These are phyloP conservation scores for Drosophila sechellia DNA, from an alignment of 1,140 invertebrate species.

Conservation along the genomic window DNA sequence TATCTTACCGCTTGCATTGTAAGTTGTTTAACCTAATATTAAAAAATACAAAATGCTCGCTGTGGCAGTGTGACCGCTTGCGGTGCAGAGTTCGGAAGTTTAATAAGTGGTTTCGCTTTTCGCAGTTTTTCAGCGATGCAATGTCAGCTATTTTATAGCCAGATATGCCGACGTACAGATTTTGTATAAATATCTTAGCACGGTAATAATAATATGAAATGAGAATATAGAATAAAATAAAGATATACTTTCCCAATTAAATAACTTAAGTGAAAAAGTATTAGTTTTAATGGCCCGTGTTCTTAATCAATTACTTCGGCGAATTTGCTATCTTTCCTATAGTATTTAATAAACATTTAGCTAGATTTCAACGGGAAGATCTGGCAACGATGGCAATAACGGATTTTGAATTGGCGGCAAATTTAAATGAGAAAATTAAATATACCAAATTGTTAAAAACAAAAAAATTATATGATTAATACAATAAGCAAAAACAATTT, in stretches of 20 bases:
- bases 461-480: too few relatives aligned
- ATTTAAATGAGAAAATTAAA: not conserved
- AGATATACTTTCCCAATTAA: not conserved
- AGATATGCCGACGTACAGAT: not conserved
- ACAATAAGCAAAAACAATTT: too few relatives aligned
- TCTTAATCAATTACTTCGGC: too few relatives aligned
- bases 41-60: constrained; percentile 1
- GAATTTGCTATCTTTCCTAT: too few relatives aligned
- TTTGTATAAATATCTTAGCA: not conserved
- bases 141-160: not conserved
- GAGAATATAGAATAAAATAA: not conserved
- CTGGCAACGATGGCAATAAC: not conserved
- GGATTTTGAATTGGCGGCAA: not conserved
- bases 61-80: not conserved
- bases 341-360: not conserved
- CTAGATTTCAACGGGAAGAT: too few relatives aligned
- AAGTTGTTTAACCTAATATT: constrained; percentile 3
- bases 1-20: constrained; percentile 15
- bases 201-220: too few relatives aligned
- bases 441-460: too few relatives aligned
- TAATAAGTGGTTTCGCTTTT: not conserved
- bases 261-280: too few relatives aligned
- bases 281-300: too few relatives aligned
- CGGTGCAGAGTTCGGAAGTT: not conserved
- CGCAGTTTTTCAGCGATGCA: not conserved